Percentiles rank a stretch among this genome's conserved stretches.
These are phyloP conservation scores for Hybognathus amarus DNA, from an alignment of 2,797 vertebrate genomes.

Conservation along the genomic window DNA sequence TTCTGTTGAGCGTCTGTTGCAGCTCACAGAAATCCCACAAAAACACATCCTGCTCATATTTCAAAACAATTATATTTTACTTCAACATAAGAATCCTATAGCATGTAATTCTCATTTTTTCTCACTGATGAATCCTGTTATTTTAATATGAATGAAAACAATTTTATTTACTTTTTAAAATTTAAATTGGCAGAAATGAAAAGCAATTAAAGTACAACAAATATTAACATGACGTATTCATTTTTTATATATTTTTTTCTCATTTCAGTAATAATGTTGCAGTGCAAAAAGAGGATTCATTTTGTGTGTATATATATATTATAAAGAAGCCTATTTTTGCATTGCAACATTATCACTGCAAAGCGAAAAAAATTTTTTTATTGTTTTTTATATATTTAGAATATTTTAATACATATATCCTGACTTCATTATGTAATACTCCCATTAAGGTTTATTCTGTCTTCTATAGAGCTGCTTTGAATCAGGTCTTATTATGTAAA, in stretches of 20 bases:
- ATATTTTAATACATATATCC: neutral
- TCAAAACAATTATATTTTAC: neutral
- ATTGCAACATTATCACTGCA: too few relatives aligned
- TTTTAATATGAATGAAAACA: neutral
- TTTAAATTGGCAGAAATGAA: neutral
- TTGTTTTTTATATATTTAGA: too few relatives aligned
- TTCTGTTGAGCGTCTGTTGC: neutral
- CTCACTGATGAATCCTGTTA: neutral
- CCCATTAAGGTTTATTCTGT: neutral
- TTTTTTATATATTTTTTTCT: neutral
- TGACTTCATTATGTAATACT: neutral
- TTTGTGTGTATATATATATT: neutral
- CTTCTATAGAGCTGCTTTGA: neutral
- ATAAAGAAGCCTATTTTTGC: neutral
- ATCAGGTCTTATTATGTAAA: neutral
- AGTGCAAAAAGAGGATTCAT: neutral
- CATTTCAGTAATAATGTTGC: neutral
- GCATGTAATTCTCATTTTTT: neutral
- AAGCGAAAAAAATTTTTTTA: too few relatives aligned
- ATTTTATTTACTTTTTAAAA: neutral
- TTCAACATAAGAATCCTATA: neutral
- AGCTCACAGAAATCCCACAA: neutral
- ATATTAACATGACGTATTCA: neutral
- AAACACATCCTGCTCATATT: neutral
- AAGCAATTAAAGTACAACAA: neutral